Base-by-base conservation (phyloP, 2,113 vertebrate species). In the Protobothrops flavoviridis region DNA sequence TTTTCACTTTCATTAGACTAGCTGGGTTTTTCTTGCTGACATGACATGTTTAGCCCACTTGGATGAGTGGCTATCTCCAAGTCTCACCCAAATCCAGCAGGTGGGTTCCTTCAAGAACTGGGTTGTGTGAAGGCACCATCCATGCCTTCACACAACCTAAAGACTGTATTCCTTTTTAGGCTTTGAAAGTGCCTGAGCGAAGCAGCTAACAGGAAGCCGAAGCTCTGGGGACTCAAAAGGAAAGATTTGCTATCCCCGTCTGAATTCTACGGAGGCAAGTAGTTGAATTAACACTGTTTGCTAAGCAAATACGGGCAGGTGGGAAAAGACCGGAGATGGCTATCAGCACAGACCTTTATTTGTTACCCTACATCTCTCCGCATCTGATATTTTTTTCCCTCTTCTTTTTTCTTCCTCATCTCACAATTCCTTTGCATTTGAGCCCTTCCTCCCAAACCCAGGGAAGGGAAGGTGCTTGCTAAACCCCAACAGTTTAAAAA, bases 231-330 rank as follows among this genome's bases (percentile, higher is more conserved):
- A 94, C 0, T 0, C 3, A 26, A 92, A 87, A 86, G 53, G n/a
- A 0, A 0, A 91, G 89, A 92, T 96, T 96, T 94, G 94, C 96
- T 96, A 90, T 91, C 81, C 94, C 95, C 94, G 61, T 57, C 64
- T 55, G 90, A 90, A 96, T 91, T 64, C 95, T 92, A 81, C 0
- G 91, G 2, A 9, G 91, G 93, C 74, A 95, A 95, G 93, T 89
- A 21, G 87, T 94, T 94, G 97, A 97, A 97, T 98, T 97, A 97
- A 95, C 21, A 2, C 11, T 98, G 97, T 98, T 98, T 98, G 97
- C 97, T 96, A 93, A 98, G 97, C 97, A 98, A 98, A 98, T 86
- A 94, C 48, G 13, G 94, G 93, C 10, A 23, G 95, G 96, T 61
- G 94, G 95, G 95, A 94, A 94, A 50, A 96, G 95, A 95, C 91